phyloP scores from a whole-genome alignment of 2,888 invertebrate species.

The Macaria notata region DNA sequence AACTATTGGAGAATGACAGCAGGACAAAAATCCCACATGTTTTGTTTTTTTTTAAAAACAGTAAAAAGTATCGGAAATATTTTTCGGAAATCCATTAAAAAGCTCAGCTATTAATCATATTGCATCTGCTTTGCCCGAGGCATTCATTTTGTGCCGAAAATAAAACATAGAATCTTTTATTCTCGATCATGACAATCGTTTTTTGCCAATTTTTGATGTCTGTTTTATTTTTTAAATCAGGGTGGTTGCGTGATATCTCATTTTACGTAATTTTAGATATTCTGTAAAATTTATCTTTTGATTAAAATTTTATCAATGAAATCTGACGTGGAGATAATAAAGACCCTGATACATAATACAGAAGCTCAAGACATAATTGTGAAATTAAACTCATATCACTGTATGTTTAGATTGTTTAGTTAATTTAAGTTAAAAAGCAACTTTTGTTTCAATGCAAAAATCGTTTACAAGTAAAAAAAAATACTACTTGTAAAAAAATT shows the following conservation, averaged over 20 bases:
- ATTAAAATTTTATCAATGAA: background rate
- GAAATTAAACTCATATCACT: no score
- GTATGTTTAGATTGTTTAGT: no score
- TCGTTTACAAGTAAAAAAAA: no score
- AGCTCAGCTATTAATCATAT: constrained; percentile 69
- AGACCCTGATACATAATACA: background rate
- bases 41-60: constrained; percentile 61
- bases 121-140: constrained; percentile 65
- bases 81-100: constrained; percentile 77
- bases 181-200: constrained; percentile 34
- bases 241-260: constrained; percentile 3
- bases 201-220: constrained; percentile 38
- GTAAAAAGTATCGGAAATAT: constrained; percentile 57
- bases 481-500: no score
- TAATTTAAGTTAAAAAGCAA: no score
- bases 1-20: constrained; percentile 46
- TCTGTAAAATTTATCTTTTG: no score
- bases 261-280: no score
- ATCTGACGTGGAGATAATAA: background rate
- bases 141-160: constrained; percentile 43
- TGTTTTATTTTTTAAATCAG: constrained; percentile 1
- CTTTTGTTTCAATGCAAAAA: no score
- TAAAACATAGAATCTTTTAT: constrained; percentile 43
- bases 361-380: no score
- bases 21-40: constrained; percentile 66